Percentiles rank a stretch among this genome's conserved stretches.
Evolutionary conservation across 2,888 invertebrate species (phyloP).

Genomic region (Standfussiana lucernea): DNA sequence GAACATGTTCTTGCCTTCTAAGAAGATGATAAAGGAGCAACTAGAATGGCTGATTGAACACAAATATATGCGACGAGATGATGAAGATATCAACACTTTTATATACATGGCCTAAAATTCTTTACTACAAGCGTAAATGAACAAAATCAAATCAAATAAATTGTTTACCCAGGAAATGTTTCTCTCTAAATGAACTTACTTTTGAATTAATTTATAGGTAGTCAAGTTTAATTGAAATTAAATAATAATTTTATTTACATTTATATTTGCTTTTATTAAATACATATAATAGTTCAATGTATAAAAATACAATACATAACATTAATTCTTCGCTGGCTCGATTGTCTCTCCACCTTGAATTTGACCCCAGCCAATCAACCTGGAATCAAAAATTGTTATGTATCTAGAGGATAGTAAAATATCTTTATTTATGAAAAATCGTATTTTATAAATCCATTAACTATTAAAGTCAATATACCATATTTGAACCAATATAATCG

Average conservation of each 20-base stretch:
- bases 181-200: constrained; percentile 60
- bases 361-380: constrained; percentile 99
- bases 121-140: constrained; percentile 74
- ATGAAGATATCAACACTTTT: constrained; percentile 99
- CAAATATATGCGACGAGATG: constrained; percentile 98
- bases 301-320: constrained; percentile 82
- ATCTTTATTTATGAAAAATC: background rate
- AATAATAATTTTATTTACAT: constrained; percentile 68
- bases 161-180: constrained; percentile 79
- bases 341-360: constrained; percentile 99
- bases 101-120: constrained; percentile 97
- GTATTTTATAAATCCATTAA: constrained; percentile 23
- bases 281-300: constrained; percentile 72
- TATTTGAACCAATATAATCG: background rate
- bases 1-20: constrained; percentile 99
- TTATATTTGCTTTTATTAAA: constrained; percentile 70
- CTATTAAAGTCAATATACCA: background rate
- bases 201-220: constrained; percentile 59
- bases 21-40: constrained; percentile 99
- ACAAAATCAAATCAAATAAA: constrained; percentile 83
- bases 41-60: constrained; percentile 99
- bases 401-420: constrained; percentile 6
- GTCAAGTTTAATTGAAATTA: constrained; percentile 65
- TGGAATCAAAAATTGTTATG: constrained; percentile 75
- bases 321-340: constrained; percentile 93